phyloP scores from a whole-genome alignment of 2,113 vertebrate species.

The Falco punctatus region DNA sequence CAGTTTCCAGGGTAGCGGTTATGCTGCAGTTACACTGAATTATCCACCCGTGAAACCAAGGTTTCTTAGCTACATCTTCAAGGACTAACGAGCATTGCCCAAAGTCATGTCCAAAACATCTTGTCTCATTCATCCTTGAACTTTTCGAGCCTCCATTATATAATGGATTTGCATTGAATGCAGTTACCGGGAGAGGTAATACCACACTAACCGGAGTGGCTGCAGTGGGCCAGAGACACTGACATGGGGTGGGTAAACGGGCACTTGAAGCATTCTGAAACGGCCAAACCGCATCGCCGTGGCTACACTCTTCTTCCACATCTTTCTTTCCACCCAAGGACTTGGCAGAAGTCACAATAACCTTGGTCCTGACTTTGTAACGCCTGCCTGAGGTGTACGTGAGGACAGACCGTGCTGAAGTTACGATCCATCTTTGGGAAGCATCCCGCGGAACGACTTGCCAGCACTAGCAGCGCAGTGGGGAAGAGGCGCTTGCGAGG shows the following conservation, averaged over 20 bases:
- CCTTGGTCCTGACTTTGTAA: rapidly evolving
- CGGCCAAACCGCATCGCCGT: not conserved
- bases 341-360: not conserved
- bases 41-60: not conserved
- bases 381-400: not conserved
- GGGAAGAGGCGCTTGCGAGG: not conserved
- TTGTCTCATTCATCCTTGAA: constrained; percentile 16
- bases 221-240: not conserved
- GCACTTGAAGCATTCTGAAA: not conserved
- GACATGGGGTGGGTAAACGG: rapidly evolving
- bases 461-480: rapidly evolving
- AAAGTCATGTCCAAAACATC: not conserved
- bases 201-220: not conserved
- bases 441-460: rapidly evolving
- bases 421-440: rapidly evolving
- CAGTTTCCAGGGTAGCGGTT: constrained; percentile 30
- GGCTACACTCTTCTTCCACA: not conserved
- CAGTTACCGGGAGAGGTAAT: not conserved
- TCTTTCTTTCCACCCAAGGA: not conserved
- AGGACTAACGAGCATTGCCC: not conserved
- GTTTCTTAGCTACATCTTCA: constrained; percentile 34
- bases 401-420: rapidly evolving
- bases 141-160: not conserved
- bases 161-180: not conserved
- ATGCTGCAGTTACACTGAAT: not conserved